Conservation (phyloP, 2,797 vertebrate species). For the Xiphorhynchus erythropygius region DNA sequence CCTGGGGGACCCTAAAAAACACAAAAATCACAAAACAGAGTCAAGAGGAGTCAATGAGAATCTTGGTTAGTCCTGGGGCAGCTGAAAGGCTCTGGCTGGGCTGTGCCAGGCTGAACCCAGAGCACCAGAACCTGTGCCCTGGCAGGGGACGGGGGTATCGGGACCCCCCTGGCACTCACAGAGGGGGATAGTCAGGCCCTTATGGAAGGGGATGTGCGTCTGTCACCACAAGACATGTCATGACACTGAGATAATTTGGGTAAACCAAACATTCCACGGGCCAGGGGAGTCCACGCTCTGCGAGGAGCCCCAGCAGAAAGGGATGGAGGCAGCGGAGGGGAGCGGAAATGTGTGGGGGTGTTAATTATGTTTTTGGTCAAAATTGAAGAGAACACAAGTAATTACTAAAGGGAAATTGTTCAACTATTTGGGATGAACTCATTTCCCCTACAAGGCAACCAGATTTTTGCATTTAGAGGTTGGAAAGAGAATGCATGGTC, state of each 20-base stretch:
- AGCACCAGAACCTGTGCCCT: neutral
- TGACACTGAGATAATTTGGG: neutral
- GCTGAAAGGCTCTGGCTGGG: neutral
- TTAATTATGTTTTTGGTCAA: neutral
- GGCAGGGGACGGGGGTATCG: rapidly evolving
- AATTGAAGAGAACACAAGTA: neutral
- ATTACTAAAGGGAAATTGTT: neutral
- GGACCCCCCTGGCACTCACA: rapidly evolving
- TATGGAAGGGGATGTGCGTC: rapidly evolving
- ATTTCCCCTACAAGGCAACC: neutral
- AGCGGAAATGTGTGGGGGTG: rapidly evolving
- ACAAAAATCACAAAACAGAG: conserved; percentile 25
- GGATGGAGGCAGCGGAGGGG: neutral
- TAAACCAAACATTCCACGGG: neutral
- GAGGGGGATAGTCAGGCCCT: neutral
- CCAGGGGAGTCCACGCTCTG: neutral
- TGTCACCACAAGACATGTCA: neutral
- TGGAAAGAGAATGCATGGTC: neutral
- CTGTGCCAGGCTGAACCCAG: neutral
- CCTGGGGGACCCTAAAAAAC: conserved; percentile 87
- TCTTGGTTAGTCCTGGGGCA: rapidly evolving
- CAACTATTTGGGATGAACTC: neutral
- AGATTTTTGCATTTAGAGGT: neutral
- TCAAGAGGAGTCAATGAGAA: neutral
- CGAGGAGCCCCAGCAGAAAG: neutral